These are phyloP conservation scores for Paramisgurnus dabryanus DNA, from an alignment of 2,113 vertebrate species.

Conservation along the genomic window DNA sequence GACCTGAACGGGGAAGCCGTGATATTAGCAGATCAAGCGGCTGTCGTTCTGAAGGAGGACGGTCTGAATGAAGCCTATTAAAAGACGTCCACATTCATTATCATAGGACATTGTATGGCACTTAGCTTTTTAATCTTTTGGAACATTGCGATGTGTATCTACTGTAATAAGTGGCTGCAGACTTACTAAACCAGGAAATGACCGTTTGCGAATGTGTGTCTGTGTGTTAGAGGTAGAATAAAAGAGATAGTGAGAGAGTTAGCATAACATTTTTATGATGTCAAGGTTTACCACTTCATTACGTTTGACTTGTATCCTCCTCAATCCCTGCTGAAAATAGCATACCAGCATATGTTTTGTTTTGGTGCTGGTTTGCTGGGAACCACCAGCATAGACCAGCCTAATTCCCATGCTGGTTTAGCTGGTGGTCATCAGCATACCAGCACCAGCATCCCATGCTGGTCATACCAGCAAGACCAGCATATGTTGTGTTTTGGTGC, in stretches of 20 bases:
- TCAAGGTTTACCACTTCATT: constrained; percentile 21
- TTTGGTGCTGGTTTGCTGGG: too few species aligned
- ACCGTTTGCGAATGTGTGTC: constrained; percentile 3
- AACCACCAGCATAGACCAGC: too few species aligned
- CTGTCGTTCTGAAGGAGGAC: constrained; percentile 57
- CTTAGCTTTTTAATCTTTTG: constrained; percentile 70
- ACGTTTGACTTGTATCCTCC: background rate
- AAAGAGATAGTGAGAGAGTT: constrained; percentile 11
- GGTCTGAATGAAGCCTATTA: constrained; percentile 62
- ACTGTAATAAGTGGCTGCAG: constrained; percentile 43
- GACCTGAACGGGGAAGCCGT: constrained; percentile 64
- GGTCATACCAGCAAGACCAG: too few species aligned
- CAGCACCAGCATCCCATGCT: too few species aligned
- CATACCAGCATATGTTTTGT: too few species aligned
- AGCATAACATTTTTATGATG: background rate
- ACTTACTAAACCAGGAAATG: constrained; percentile 31
- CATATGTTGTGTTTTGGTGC: too few species aligned
- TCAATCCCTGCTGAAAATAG: background rate
- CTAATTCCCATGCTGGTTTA: too few species aligned
- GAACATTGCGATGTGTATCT: constrained; percentile 67
- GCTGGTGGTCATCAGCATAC: too few species aligned
- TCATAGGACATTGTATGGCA: constrained; percentile 67
- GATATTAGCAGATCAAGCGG: constrained; percentile 64
- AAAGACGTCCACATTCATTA: constrained; percentile 71
- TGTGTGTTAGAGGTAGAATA: constrained; percentile 12